Evolutionary conservation across 2,888 invertebrate genomes (phyloP).

Genomic region (Sesia bembeciformis): DNA sequence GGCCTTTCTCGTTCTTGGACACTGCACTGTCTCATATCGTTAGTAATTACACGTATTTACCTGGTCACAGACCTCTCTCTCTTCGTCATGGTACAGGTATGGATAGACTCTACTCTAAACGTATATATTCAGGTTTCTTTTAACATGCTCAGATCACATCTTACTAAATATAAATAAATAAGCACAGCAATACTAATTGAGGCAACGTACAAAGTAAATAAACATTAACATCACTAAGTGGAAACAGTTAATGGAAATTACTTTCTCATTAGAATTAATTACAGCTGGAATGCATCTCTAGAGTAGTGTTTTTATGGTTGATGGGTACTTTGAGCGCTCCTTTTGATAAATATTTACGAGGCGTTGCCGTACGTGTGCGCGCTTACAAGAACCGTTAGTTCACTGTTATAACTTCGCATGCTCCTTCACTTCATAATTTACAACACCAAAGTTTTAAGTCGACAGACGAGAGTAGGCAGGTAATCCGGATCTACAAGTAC

Average conservation of each 20-base stretch:
- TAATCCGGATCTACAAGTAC: no score
- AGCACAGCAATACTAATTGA: conserved; percentile 3
- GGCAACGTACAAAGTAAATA: conserved; percentile 9
- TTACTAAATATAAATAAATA: no score
- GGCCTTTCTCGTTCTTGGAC: no score
- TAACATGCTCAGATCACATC: no score
- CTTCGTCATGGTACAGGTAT: no score
- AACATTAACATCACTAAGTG: conserved; percentile 7
- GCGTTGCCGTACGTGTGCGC: conserved; percentile 29
- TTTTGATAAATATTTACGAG: conserved; percentile 40
- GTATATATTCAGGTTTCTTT: no score
- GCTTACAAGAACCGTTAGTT: conserved; percentile 13
- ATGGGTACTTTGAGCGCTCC: conserved; percentile 11
- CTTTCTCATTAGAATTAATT: conserved; percentile 16
- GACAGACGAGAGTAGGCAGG: conserved; percentile 3
- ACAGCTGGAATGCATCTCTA: conserved; percentile 14
- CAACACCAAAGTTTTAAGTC: conserved; percentile 20
- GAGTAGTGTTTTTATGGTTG: conserved; percentile 19
- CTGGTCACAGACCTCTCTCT: no score
- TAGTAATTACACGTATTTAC: no score
- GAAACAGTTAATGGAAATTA: conserved; percentile 10
- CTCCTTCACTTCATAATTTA: conserved; percentile 16
- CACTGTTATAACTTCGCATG: conserved; percentile 11
- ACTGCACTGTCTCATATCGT: no score
- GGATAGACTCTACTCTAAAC: no score